These are phyloP conservation scores for Chionodraco myersi DNA, from an alignment of 2,113 vertebrate species.

Conservation along the genomic window DNA sequence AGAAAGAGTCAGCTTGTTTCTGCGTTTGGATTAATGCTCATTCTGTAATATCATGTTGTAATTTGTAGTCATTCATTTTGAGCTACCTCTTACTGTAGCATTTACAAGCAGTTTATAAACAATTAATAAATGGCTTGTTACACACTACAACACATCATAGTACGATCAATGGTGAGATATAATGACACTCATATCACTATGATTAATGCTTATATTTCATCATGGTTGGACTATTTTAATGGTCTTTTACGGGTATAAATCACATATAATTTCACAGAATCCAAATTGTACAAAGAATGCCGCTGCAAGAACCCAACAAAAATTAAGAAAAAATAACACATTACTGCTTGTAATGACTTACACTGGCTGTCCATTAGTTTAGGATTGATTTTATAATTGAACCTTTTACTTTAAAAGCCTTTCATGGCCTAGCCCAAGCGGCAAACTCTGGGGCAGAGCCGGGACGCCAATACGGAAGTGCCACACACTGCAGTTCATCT, in stretches of 20 bases:
- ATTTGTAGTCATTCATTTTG: not conserved
- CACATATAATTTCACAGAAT: not conserved
- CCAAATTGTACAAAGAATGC: not conserved
- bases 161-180: not conserved
- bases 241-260: not conserved
- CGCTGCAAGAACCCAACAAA: not conserved
- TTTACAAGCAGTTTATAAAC: not conserved
- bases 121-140: not conserved
- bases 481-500: no score
- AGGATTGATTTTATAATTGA: not conserved
- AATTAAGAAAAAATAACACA: not conserved
- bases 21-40: conserved; percentile 2
- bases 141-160: not conserved
- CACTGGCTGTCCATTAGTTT: not conserved
- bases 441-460: no score
- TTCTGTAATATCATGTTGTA: not conserved
- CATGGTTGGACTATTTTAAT: not conserved
- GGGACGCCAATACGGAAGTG: no score
- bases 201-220: not conserved
- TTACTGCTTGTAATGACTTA: not conserved
- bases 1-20: not conserved
- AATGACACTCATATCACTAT: not conserved
- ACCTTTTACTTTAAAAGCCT: not conserved
- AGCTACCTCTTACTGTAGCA: not conserved
- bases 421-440: not conserved